Percentiles rank a stretch among this genome's conserved stretches.
These are phyloP conservation scores for Drosophila leontia DNA, from an alignment of 1,140 invertebrate species.

Conservation along the genomic window DNA sequence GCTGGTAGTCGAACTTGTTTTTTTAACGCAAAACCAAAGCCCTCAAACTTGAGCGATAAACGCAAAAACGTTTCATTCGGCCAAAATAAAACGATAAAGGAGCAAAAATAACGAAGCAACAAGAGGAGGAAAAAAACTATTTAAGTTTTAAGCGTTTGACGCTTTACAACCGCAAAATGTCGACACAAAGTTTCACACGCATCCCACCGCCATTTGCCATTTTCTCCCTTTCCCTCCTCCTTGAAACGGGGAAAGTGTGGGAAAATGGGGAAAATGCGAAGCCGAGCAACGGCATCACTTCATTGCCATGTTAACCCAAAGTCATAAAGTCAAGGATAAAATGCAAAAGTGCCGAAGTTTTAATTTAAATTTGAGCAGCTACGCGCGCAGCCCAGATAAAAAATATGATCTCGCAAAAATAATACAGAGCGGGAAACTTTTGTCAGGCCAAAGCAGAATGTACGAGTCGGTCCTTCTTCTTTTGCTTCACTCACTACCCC, in stretches of 20 bases:
- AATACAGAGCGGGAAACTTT: slow-evolving; percentile 45
- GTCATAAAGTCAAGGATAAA: slow-evolving; percentile 81
- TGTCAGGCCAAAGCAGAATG: slow-evolving; percentile 26
- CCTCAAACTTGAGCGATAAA: slow-evolving; percentile 65
- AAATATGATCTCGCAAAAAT: slow-evolving; percentile 50
- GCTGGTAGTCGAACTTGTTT: slow-evolving; percentile 30
- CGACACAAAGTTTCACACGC: slow-evolving; percentile 75
- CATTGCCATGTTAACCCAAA: slow-evolving; percentile 75
- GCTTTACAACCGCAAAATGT: slow-evolving; percentile 82
- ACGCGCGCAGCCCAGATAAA: slow-evolving; percentile 34
- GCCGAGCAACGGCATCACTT: slow-evolving; percentile 48
- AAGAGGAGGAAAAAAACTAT: slow-evolving; percentile 53
- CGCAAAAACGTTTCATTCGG: slow-evolving; percentile 47
- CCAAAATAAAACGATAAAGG: slow-evolving; percentile 44
- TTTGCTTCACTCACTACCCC: slow-evolving; percentile 18
- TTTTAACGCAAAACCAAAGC: slow-evolving; percentile 46
- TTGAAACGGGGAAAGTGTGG: not conserved
- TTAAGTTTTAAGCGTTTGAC: slow-evolving; percentile 83
- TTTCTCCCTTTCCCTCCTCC: slow-evolving; percentile 1
- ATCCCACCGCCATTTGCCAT: slow-evolving; percentile 1
- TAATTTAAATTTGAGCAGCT: slow-evolving; percentile 77
- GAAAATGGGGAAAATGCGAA: slow-evolving; percentile 16
- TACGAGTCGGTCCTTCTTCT: slow-evolving; percentile 11
- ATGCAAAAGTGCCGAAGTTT: slow-evolving; percentile 80
- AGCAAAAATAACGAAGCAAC: slow-evolving; percentile 31